These are phyloP conservation scores for Drosophila maculinotata DNA, from an alignment of 2,888 invertebrate species.

Conservation along the genomic window DNA sequence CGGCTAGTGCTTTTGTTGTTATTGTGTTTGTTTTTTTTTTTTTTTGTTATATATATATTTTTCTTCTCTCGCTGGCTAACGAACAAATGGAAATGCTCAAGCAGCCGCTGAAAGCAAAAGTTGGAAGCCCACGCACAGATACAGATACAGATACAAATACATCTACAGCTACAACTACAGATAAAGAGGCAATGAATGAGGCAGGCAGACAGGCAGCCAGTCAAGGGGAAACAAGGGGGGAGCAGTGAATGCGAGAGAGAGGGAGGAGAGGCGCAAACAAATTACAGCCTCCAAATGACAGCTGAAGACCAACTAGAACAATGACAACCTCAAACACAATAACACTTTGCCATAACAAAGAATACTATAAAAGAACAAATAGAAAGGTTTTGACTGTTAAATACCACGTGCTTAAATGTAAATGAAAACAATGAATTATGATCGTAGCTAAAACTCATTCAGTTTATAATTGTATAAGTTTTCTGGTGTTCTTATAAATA, in stretches of 20 bases:
- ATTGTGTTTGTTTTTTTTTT: not conserved
- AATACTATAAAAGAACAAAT: slow-evolving; percentile 15
- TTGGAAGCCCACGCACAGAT: slow-evolving; percentile 65
- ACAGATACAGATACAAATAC: slow-evolving; percentile 6
- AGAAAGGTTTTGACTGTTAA: slow-evolving; percentile 18
- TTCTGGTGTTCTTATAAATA: no score
- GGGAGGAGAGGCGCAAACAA: slow-evolving; percentile 49
- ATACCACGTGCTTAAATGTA: slow-evolving; percentile 18
- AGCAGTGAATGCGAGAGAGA: not conserved
- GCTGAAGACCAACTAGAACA: slow-evolving; percentile 59
- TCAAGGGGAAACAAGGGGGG: not conserved
- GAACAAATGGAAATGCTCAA: slow-evolving; percentile 70
- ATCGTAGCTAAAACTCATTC: not conserved
- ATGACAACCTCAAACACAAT: slow-evolving; percentile 61
- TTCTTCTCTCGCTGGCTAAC: slow-evolving; percentile 7
- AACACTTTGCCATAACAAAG: slow-evolving; percentile 37
- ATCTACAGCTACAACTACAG: slow-evolving; percentile 5
- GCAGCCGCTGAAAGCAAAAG: slow-evolving; percentile 74
- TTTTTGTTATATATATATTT: not conserved
- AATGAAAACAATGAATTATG: not conserved
- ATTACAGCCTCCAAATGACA: slow-evolving; percentile 75
- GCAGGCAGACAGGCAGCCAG: not conserved
- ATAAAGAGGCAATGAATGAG: slow-evolving; percentile 39
- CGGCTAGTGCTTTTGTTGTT: slow-evolving; percentile 68
- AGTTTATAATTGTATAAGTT: not conserved